Conservation (phyloP, 2,888 invertebrate genomes). For the Perizoma flavofasciatum region DNA sequence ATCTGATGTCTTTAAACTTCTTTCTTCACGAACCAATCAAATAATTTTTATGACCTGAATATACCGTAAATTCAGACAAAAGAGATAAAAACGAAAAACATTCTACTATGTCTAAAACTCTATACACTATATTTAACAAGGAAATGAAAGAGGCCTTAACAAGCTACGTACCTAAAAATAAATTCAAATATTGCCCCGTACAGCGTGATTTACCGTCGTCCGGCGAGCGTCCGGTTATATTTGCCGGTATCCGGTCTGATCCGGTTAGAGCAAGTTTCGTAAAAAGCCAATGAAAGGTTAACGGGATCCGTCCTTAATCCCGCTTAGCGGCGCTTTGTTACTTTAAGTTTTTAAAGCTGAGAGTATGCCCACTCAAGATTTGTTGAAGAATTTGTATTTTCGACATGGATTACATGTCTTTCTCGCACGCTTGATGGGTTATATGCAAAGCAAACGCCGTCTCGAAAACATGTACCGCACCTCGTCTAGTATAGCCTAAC, state of each 20-base stretch:
- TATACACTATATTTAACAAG: conserved; percentile 19
- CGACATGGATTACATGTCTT: not conserved
- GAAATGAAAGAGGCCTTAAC: conserved; percentile 33
- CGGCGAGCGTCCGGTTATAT: conserved; percentile 45
- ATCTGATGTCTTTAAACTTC: no score
- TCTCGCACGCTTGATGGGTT: no score
- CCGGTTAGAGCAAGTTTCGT: conserved; percentile 42
- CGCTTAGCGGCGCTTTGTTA: conserved; percentile 38
- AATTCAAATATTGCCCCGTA: conserved; percentile 44
- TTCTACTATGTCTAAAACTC: not conserved
- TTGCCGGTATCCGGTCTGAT: conserved; percentile 46
- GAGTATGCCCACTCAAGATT: conserved; percentile 7
- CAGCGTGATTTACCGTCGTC: conserved; percentile 44
- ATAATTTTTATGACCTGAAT: no score
- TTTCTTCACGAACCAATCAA: no score
- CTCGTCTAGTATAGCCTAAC: no score
- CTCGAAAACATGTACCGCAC: no score
- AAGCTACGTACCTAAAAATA: conserved; percentile 34
- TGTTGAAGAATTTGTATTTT: not conserved
- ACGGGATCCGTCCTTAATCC: conserved; percentile 44
- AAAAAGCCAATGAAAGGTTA: conserved; percentile 46
- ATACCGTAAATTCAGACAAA: not conserved
- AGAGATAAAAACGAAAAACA: not conserved
- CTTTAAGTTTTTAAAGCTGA: conserved; percentile 37
- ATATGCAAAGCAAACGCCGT: no score